Evolutionary conservation across 2,888 invertebrate genomes (phyloP).

Genomic region (Drosophila maculinotata): DNA sequence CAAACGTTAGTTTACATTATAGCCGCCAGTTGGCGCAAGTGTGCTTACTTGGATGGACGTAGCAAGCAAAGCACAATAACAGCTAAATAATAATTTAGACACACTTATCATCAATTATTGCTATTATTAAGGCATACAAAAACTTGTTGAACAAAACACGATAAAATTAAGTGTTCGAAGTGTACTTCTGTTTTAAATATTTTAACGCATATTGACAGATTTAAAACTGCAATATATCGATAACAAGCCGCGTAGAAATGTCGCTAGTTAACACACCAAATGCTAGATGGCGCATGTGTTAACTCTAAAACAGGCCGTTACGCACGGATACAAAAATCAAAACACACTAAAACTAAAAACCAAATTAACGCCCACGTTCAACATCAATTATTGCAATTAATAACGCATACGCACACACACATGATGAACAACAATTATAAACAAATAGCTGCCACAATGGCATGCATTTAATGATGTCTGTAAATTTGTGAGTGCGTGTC

Average conservation of each 20-base stretch:
- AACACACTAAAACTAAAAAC: constrained; percentile 23
- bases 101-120: no score
- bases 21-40: constrained; percentile 4
- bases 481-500: no score
- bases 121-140: no score
- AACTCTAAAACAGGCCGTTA: constrained; percentile 12
- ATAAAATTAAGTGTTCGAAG: no score
- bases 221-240: background rate
- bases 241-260: background rate
- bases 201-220: background rate
- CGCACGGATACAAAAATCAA: constrained; percentile 10
- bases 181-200: no score
- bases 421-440: constrained; percentile 50
- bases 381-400: constrained; percentile 67
- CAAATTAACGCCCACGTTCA: constrained; percentile 44
- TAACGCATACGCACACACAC: constrained; percentile 46
- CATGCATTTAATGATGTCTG: constrained; percentile 55
- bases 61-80: background rate
- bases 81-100: no score
- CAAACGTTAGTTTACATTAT: background rate
- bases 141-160: no score
- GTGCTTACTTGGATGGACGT: background rate
- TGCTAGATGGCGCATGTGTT: constrained; percentile 19
- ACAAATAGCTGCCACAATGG: constrained; percentile 48
- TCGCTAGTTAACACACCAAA: background rate